A percentile compares a stretch with the other conserved stretches of the same genome.
Conservation (phyloP, 1,140 invertebrate genomes). For the Arctopsyche grandis region DNA sequence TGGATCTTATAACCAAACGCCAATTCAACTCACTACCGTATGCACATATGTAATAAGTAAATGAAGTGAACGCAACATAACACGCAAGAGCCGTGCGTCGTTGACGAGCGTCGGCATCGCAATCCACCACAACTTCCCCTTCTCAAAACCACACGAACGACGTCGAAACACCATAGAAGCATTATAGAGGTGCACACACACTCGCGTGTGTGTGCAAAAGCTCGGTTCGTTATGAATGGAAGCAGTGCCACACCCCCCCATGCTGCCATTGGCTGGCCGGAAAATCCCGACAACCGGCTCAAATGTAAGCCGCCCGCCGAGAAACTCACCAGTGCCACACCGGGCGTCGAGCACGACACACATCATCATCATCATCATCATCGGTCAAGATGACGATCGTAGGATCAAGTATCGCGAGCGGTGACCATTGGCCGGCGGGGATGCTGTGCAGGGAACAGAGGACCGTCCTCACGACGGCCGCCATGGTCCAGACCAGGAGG, state of each 20-base stretch:
- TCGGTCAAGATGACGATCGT: conserved; percentile 22
- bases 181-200: not conserved
- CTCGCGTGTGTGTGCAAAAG: not conserved
- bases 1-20: too few species aligned
- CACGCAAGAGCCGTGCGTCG: too few species aligned
- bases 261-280: conserved; percentile 20
- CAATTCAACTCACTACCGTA: too few species aligned
- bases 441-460: conserved; percentile 49
- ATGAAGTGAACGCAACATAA: too few species aligned
- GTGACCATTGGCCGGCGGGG: conserved; percentile 19
- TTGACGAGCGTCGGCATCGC: not conserved
- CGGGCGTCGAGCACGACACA: not conserved
- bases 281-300: conserved; percentile 11
- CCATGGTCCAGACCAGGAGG: not conserved
- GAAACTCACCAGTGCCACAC: not conserved
- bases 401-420: not conserved
- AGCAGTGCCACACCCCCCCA: not conserved
- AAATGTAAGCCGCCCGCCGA: not conserved
- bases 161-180: too few species aligned
- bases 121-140: not conserved
- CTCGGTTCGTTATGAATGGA: not conserved
- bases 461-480: conserved; percentile 45
- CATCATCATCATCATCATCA: not conserved
- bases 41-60: too few species aligned
- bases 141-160: not conserved